Evolutionary conservation across 2,888 invertebrate species (phyloP).

Genomic region (Archips xylosteana): DNA sequence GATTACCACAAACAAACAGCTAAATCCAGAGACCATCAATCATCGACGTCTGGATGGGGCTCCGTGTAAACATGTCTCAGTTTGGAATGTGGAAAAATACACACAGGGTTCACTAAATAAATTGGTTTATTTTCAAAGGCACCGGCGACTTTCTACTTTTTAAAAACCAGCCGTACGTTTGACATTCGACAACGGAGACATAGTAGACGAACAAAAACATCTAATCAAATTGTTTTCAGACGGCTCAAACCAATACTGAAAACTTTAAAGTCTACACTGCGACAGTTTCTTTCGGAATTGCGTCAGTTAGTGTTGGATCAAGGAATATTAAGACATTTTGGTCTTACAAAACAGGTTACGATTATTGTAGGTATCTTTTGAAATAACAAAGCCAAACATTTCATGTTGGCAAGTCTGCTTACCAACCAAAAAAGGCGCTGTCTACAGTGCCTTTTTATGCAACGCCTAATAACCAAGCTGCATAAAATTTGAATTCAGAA

Average conservation of each 20-base stretch:
- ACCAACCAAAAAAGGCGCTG: too few relatives aligned
- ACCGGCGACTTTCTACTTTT: neutral
- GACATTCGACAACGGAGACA: neutral
- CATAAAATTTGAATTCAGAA: neutral
- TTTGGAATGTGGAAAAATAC: constrained; percentile 49
- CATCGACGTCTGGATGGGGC: constrained; percentile 45
- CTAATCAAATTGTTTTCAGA: too few relatives aligned
- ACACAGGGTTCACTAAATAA: constrained; percentile 28
- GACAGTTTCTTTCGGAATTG: too few relatives aligned
- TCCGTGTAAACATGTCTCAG: constrained; percentile 44
- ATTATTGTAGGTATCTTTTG: neutral
- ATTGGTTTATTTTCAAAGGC: constrained; percentile 1
- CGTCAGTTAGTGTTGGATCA: too few relatives aligned
- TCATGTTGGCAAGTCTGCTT: too few relatives aligned
- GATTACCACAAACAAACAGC: constrained; percentile 26
- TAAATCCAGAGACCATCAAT: constrained; percentile 48
- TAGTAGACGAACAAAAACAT: neutral
- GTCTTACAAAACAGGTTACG: too few relatives aligned
- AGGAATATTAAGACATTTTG: too few relatives aligned
- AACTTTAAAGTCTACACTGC: too few relatives aligned
- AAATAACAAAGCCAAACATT: too few relatives aligned
- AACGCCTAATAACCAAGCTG: neutral
- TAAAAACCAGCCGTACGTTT: neutral
- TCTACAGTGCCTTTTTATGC: neutral
- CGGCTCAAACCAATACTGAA: too few relatives aligned